A percentile compares a stretch with the other conserved stretches of the same genome.
Conservation (phyloP, 1,140 invertebrate species). For the Pseudachorutes palmiensis region DNA sequence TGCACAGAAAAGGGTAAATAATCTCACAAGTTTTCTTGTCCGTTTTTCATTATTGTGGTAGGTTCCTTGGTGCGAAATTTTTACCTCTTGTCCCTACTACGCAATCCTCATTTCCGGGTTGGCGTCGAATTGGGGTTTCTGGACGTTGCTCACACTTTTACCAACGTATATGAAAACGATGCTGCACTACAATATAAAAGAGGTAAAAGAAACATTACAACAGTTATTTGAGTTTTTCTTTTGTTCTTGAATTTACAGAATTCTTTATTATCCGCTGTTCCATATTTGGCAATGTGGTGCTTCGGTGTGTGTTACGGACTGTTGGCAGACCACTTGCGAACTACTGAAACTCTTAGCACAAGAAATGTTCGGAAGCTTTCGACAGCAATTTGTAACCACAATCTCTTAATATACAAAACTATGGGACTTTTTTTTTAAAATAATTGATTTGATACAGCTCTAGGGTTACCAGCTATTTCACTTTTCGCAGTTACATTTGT, state of each 20-base stretch:
- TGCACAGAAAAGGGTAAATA: neutral
- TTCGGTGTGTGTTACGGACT: slow-evolving; percentile 62
- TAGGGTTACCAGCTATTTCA: slow-evolving; percentile 3
- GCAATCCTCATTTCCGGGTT: slow-evolving; percentile 62
- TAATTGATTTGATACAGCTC: slow-evolving; percentile 58
- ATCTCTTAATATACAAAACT: no score
- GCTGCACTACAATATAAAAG: slow-evolving; percentile 73
- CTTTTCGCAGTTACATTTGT: slow-evolving; percentile 18
- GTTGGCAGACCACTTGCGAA: slow-evolving; percentile 53
- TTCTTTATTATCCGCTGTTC: slow-evolving; percentile 59
- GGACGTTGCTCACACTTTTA: slow-evolving; percentile 83
- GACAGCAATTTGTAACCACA: slow-evolving; percentile 41
- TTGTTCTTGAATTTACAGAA: slow-evolving; percentile 44
- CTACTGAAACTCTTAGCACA: slow-evolving; percentile 54
- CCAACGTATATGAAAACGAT: slow-evolving; percentile 86
- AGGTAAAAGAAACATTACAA: slow-evolving; percentile 48
- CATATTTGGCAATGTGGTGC: slow-evolving; percentile 65
- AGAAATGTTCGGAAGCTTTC: slow-evolving; percentile 64
- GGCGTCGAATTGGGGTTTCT: slow-evolving; percentile 56
- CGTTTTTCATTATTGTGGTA: no score
- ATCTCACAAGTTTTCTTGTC: neutral
- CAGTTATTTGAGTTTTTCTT: neutral
- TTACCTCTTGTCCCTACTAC: slow-evolving; percentile 67
- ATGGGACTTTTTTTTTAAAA: slow-evolving; percentile 42
- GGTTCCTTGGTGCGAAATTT: slow-evolving; percentile 60